Percentiles rank a stretch among this genome's conserved stretches.
Conservation (phyloP, 2,888 invertebrate genomes). For the Augochlorella aurata region DNA sequence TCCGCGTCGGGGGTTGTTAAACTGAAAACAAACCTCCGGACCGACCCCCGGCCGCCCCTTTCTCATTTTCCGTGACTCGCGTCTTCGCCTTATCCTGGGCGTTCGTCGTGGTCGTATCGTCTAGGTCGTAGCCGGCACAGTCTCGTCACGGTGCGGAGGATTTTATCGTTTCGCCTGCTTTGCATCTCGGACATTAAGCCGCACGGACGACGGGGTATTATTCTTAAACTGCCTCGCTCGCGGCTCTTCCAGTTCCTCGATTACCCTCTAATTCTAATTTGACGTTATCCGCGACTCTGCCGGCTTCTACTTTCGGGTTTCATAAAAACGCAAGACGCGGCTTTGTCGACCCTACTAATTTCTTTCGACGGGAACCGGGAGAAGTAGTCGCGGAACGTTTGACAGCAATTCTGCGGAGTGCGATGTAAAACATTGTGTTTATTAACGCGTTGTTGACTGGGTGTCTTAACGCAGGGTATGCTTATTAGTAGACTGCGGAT, state of each 20-base stretch:
- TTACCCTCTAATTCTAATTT: constrained; percentile 69
- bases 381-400: background rate
- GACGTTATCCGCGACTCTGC: constrained; percentile 41
- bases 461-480: too few species aligned
- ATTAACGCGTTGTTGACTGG: background rate
- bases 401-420: background rate
- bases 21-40: constrained; percentile 76
- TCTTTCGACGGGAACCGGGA: background rate
- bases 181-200: constrained; percentile 66
- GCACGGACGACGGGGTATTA: constrained; percentile 58
- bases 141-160: constrained; percentile 61
- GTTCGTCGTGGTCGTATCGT: constrained; percentile 29
- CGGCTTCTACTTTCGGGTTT: constrained; percentile 30
- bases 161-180: constrained; percentile 70
- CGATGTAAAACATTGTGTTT: background rate
- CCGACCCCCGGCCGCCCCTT: constrained; percentile 38
- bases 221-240: constrained; percentile 64
- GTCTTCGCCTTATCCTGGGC: constrained; percentile 60
- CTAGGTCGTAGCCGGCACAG: constrained; percentile 25
- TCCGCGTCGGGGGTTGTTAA: constrained; percentile 74
- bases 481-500: too few species aligned
- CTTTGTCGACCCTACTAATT: constrained; percentile 14
- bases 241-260: constrained; percentile 45
- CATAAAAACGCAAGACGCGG: constrained; percentile 33
- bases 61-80: constrained; percentile 62